Evolutionary conservation across 2,888 invertebrate species (phyloP).

Genomic region (Nomada ferruginata): DNA sequence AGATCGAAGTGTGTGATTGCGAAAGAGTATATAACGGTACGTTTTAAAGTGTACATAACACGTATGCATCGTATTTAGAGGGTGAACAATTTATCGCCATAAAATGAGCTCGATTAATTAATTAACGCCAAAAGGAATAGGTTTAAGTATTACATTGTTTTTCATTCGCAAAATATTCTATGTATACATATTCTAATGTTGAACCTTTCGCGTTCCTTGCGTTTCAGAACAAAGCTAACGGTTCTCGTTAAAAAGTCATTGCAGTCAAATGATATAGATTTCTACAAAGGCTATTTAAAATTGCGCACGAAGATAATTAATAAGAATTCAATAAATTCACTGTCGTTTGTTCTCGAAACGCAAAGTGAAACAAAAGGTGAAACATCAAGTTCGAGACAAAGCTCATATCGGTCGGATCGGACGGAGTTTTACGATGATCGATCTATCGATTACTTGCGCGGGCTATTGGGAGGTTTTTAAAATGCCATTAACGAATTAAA

Average conservation of each 20-base stretch:
- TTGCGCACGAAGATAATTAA: not conserved
- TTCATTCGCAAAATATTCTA: conserved; percentile 43
- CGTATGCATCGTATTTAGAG: conserved; percentile 54
- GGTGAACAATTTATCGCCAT: conserved; percentile 47
- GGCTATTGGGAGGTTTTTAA: conserved; percentile 1
- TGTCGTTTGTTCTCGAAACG: conserved; percentile 14
- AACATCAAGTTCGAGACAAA: conserved; percentile 7
- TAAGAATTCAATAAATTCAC: not conserved
- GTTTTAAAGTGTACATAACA: conserved; percentile 54
- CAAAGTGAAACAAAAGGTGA: conserved; percentile 21
- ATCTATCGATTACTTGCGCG: conserved; percentile 3
- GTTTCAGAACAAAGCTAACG: conserved; percentile 10
- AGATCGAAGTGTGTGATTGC: conserved; percentile 26
- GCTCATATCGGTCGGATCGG: conserved; percentile 21
- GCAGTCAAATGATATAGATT: not conserved
- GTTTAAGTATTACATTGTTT: conserved; percentile 39
- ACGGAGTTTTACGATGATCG: not conserved
- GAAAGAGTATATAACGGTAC: conserved; percentile 31
- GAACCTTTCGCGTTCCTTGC: conserved; percentile 24
- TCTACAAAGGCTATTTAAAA: not conserved
- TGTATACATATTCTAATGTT: conserved; percentile 35
- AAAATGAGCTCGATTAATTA: conserved; percentile 38
- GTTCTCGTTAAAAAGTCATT: not conserved
- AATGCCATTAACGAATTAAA: conserved; percentile 21
- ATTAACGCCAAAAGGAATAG: conserved; percentile 32